phyloP scores from a whole-genome alignment of 2,888 invertebrate genomes.

The Cremastinae sp. region DNA sequence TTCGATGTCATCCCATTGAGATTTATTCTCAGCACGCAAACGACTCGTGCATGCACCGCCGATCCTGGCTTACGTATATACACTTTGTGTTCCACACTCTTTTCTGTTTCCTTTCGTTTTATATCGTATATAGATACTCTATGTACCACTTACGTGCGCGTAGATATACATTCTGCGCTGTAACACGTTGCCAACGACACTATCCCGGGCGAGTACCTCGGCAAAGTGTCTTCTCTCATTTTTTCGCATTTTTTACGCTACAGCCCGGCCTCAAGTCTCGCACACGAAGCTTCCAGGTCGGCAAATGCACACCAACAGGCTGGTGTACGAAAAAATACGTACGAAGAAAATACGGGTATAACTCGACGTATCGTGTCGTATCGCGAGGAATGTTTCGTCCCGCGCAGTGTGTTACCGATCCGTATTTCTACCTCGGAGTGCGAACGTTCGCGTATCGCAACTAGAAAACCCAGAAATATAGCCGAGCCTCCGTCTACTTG shows the following conservation, averaged over 20 bases:
- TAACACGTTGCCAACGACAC: slow-evolving; percentile 57
- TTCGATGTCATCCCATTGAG: slow-evolving; percentile 61
- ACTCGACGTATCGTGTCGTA: slow-evolving; percentile 2
- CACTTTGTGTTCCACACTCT: slow-evolving; percentile 37
- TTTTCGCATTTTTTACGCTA: slow-evolving; percentile 35
- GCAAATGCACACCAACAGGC: neutral
- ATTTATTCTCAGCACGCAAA: slow-evolving; percentile 68
- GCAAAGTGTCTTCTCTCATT: slow-evolving; percentile 44
- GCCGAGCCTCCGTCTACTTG: neutral
- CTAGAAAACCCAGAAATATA: slow-evolving; percentile 2
- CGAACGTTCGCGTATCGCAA: slow-evolving; percentile 8
- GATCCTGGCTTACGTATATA: slow-evolving; percentile 52
- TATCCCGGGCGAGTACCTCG: slow-evolving; percentile 40
- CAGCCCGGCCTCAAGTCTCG: no score
- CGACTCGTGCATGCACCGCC: slow-evolving; percentile 57
- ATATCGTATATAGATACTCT: slow-evolving; percentile 12
- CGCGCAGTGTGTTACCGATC: slow-evolving; percentile 38
- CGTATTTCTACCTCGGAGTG: slow-evolving; percentile 26
- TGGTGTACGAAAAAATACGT: neutral
- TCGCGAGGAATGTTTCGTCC: neutral
- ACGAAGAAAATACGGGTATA: neutral
- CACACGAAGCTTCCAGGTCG: no score
- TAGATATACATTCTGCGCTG: slow-evolving; percentile 18
- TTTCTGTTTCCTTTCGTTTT: slow-evolving; percentile 25
- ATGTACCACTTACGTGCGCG: slow-evolving; percentile 2